Evolutionary conservation across 2,888 invertebrate genomes (phyloP).

Genomic region (Hirtodrosophila trivittata): DNA sequence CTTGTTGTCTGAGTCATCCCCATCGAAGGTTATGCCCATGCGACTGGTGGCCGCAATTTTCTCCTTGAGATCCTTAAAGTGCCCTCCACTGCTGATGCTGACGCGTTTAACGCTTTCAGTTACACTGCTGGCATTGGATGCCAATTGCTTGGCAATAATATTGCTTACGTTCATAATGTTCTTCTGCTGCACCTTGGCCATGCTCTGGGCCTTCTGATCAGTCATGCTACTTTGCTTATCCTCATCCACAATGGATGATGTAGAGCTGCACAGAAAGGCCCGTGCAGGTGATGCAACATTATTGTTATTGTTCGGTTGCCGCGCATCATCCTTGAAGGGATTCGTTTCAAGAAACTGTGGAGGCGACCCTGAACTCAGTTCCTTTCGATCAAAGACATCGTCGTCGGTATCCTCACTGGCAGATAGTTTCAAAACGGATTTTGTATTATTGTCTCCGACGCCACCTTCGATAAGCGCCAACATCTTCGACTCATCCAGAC

Average conservation of each 20-base stretch:
- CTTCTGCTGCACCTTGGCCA: constrained; percentile 76
- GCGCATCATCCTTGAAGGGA: constrained; percentile 81
- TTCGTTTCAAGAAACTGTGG: constrained; percentile 81
- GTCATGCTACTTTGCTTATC: constrained; percentile 16
- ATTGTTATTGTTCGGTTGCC: constrained; percentile 35
- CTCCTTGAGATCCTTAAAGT: constrained; percentile 86
- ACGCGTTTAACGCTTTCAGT: constrained; percentile 75
- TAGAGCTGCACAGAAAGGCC: constrained; percentile 65
- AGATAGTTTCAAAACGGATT: constrained; percentile 33
- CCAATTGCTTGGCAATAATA: constrained; percentile 81
- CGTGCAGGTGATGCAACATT: constrained; percentile 32
- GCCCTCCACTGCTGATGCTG: constrained; percentile 83
- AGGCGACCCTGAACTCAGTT: constrained; percentile 50
- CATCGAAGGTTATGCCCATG: constrained; percentile 79
- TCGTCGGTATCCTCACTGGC: constrained; percentile 69
- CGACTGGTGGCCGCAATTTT: constrained; percentile 85
- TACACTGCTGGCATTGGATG: constrained; percentile 70
- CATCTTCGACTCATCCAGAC: constrained; percentile 87
- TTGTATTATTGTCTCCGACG: constrained; percentile 46
- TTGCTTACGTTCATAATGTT: constrained; percentile 81
- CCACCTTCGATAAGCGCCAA: constrained; percentile 79
- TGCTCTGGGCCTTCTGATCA: constrained; percentile 46
- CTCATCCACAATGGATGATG: constrained; percentile 54
- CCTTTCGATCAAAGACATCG: constrained; percentile 71
- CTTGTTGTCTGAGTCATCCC: constrained; percentile 49